These are phyloP conservation scores for Escarpia spicata DNA, from an alignment of 2,888 invertebrate species.

Conservation along the genomic window DNA sequence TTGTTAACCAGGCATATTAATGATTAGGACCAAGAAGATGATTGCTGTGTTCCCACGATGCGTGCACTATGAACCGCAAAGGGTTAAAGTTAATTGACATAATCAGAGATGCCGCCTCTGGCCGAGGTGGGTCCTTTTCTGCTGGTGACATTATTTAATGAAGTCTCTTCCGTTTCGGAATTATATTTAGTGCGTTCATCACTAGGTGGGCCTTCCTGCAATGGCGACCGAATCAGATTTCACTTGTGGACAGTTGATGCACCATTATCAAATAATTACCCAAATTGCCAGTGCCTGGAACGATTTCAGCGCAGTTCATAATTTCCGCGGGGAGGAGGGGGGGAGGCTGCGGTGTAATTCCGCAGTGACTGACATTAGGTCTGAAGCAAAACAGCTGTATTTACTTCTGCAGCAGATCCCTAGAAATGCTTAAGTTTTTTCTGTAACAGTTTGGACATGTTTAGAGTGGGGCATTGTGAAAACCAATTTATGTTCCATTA, in stretches of 20 bases:
- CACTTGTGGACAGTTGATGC: neutral
- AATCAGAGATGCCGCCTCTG: neutral
- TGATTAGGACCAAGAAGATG: neutral
- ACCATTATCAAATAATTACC: neutral
- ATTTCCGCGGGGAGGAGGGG: neutral
- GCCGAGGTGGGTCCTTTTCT: neutral
- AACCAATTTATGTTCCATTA: neutral
- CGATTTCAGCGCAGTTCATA: neutral
- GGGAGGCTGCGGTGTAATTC: neutral
- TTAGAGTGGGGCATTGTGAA: neutral
- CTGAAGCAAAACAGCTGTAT: neutral
- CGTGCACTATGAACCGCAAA: neutral
- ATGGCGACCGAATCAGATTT: neutral
- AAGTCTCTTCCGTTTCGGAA: neutral
- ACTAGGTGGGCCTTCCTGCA: neutral
- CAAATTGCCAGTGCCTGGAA: neutral
- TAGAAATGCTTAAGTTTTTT: neutral
- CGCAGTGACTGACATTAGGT: neutral
- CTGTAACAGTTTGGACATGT: neutral
- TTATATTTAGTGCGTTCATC: neutral
- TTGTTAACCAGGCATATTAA: neutral
- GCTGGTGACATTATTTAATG: constrained; percentile 7
- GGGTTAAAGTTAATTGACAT: neutral
- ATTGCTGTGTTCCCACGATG: neutral
- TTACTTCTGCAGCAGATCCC: neutral